phyloP scores from a whole-genome alignment of 2,797 vertebrate genomes.

The Lophius americanus region DNA sequence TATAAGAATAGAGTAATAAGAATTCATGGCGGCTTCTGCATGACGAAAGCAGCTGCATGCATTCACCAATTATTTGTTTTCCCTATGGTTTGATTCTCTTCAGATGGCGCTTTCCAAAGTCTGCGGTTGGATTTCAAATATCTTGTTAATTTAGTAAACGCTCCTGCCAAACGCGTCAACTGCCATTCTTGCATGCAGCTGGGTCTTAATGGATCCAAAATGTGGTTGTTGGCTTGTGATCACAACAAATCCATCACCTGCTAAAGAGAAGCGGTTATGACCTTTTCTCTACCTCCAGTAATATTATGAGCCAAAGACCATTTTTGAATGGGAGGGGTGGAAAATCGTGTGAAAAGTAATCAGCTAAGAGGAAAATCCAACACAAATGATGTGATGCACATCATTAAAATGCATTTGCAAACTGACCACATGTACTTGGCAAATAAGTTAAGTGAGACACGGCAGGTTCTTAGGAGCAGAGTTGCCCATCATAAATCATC shows the following conservation, averaged over 20 bases:
- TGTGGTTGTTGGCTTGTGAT: conserved; percentile 48
- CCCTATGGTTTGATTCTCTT: conserved; percentile 28
- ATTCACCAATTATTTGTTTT: background rate
- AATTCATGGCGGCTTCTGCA: conserved; percentile 8
- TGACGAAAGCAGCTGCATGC: conserved; percentile 12
- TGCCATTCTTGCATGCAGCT: conserved; percentile 20
- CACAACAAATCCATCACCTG: conserved; percentile 41
- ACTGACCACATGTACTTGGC: background rate
- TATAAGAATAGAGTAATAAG: too few relatives aligned
- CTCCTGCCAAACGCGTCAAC: conserved; percentile 32
- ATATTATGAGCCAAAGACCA: conserved; percentile 1
- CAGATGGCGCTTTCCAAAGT: conserved; percentile 20
- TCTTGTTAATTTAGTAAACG: conserved; percentile 36
- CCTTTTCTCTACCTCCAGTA: conserved; percentile 25
- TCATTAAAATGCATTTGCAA: background rate
- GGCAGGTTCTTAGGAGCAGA: conserved; percentile 10
- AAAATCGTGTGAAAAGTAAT: conserved; percentile 24
- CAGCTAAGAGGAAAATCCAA: conserved; percentile 16
- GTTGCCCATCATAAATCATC: conserved; percentile 35
- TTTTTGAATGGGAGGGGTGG: background rate
- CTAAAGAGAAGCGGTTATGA: conserved; percentile 31
- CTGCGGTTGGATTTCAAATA: conserved; percentile 20
- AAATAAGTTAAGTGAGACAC: background rate
- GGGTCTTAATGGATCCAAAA: conserved; percentile 29
- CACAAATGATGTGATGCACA: conserved; percentile 2